Evolutionary conservation across 1,140 invertebrate species (phyloP), one percentile per base, ranked within the genome.

Genomic region (Brachionus plicatilis): DNA sequence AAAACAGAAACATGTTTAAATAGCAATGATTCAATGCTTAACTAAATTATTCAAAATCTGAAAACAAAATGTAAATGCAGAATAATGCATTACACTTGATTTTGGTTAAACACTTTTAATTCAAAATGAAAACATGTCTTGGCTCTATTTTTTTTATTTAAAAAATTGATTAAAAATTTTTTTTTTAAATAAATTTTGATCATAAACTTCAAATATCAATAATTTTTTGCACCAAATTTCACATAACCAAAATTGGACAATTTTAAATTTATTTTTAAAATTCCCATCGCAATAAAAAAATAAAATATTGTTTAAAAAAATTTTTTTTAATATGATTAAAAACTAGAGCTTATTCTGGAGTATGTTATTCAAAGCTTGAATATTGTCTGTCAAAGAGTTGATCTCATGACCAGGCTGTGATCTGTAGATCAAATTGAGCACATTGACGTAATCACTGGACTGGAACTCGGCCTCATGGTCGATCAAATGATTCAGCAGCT

Each of bases 281-380:
- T 24, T 20, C 17, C 20, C 5, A 43, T 72, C 41, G 33, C 41
- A 72, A 72, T 41, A 72, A 1, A 43, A 41, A 72, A 72, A 72
- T 41, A 72, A 72, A 72, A 68, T 12, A 37, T 60, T 60, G 1
- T 20, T 20, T 43, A 45, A 72, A 17, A 72, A 72, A 72, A 37
- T 3, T 20, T 2, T 5, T 2, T 11, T 41, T 47, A 43, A 60
- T 27, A 60, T 8, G n/a, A 9, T 17, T 41, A 20, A 41, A 41
- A 72, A 43, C 43, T 76, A 76, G 47, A 50, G 72, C 24, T 76
- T 76, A 53, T 76, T 76, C 50, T 76, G 43, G 12, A 82, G 29
- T 20, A 82, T 82, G 41, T 82, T 82, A 12, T 82, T 68, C n/a
- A 82, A 45, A 17, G 79, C 56, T 37, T 82, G 33, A 68, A 82